These are phyloP conservation scores for Coregonus clupeaformis DNA, from an alignment of 2,113 vertebrate species.

Conservation along the genomic window DNA sequence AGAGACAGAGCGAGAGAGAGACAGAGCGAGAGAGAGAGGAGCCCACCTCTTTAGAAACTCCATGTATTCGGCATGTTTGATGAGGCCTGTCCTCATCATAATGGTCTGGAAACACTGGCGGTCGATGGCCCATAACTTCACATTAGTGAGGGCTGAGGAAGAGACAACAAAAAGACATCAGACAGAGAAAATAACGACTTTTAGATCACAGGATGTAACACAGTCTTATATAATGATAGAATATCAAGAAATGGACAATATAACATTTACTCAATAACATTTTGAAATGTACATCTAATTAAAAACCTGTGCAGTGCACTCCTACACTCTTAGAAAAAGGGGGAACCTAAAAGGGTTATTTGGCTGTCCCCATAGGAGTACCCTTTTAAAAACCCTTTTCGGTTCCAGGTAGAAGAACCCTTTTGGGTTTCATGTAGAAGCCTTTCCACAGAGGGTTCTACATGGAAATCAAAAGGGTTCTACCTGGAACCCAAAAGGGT, in stretches of 20 bases:
- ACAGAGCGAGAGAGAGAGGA: slow-evolving; percentile 4
- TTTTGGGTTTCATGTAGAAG: not conserved
- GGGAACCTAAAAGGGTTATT: no score
- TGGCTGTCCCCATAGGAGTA: no score
- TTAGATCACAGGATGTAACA: not conserved
- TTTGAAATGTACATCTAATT: not conserved
- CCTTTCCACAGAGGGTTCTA: no score
- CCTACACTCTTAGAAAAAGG: no score
- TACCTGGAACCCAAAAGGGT: no score
- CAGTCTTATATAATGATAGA: not conserved
- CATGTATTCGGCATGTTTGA: slow-evolving; percentile 98
- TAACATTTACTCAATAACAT: not conserved
- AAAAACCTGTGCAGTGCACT: not conserved
- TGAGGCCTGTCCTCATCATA: slow-evolving; percentile 98
- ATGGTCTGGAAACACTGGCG: slow-evolving; percentile 97
- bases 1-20: slow-evolving; percentile 2
- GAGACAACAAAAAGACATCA: slow-evolving; percentile 8
- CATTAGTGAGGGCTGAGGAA: slow-evolving; percentile 84
- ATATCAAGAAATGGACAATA: not conserved
- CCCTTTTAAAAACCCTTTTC: no score
- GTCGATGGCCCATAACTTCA: slow-evolving; percentile 98
- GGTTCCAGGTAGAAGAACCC: no score
- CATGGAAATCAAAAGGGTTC: no score
- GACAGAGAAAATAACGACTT: not conserved
- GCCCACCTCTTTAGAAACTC: slow-evolving; percentile 95